Evolutionary conservation across 1,140 invertebrate species (phyloP), one percentile per base, ranked within the genome.

Genomic region (Lepidostoma basale): DNA sequence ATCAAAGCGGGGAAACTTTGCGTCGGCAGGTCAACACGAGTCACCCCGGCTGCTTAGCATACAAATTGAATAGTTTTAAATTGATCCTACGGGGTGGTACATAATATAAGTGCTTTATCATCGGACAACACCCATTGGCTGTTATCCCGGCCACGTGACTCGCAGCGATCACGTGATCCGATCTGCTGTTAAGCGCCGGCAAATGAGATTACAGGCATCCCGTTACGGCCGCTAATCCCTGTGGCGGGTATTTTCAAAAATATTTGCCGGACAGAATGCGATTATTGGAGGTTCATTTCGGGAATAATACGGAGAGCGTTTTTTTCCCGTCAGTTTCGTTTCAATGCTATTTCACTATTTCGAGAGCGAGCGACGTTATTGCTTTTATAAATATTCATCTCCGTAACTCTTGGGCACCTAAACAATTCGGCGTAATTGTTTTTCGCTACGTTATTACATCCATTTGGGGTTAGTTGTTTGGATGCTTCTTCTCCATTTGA

Each of bases 1-100:
- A 39, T 56, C 52, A 56, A 33, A 56, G 52, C 28, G 18, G 16
- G 52, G 23, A 33, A 33, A 14, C 22, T 56, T 56, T 54, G 28
- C n/a, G 36, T 56, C 26, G 52, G 36, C 52, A 56, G 52, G 52
- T 56, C 52, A 56, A 56, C 52, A 56, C n/a, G n/a, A 49, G 45
- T 22, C 33, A 36, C 45, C 45, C 12, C 12, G 52, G 14, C 52
- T 56, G 28, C 28, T 56, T 56, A 56, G 52, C 52, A 56, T 56
- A 56, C 28, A 56, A 56, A 56, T 56, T 56, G 52, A 56, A 56
- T 56, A 56, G 52, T 56, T 56, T 56, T 36, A 56, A 56, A 56
- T n/a, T 56, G 28, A 56, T 56, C 30, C 16, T 1, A 12, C 28
- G 23, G 42, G 30, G 12, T 18, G 23, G 52, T 30, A n/a, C n/a